These are phyloP conservation scores for Gymnobelideus leadbeateri DNA, from an alignment of 2,113 vertebrate genomes.

Conservation along the genomic window DNA sequence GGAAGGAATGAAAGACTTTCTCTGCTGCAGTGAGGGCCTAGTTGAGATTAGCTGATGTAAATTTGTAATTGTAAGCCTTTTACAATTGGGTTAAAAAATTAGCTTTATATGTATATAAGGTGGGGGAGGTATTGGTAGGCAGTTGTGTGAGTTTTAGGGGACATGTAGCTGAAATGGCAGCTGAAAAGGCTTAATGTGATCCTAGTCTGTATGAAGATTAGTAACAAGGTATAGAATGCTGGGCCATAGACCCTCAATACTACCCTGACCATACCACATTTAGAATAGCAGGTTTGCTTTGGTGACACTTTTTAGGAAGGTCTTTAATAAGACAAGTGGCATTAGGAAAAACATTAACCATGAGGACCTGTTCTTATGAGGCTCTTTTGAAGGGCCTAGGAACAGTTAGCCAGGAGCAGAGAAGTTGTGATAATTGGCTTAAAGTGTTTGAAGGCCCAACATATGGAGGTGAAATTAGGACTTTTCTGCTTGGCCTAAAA, in stretches of 20 bases:
- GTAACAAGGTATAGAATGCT: too few relatives aligned
- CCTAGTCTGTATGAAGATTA: neutral
- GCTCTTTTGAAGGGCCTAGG: neutral
- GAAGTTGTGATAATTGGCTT: neutral
- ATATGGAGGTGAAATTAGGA: neutral
- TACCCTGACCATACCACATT: neutral
- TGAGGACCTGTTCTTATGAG: neutral
- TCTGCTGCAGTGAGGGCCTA: too few relatives aligned
- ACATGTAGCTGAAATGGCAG: neutral
- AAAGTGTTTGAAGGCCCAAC: neutral
- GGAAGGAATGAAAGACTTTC: neutral
- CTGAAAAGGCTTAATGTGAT: neutral
- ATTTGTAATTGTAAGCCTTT: neutral
- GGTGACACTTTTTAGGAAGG: neutral
- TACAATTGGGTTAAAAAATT: neutral
- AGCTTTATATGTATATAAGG: neutral
- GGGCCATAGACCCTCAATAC: neutral
- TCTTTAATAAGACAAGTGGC: neutral
- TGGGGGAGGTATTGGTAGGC: neutral
- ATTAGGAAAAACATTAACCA: neutral
- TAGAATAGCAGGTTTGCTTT: neutral
- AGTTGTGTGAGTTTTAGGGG: neutral
- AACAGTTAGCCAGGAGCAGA: neutral
- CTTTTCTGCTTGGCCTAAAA: neutral
- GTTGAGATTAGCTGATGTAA: neutral